A percentile compares a stretch with the other conserved stretches of the same genome.
These are phyloP conservation scores for Dromius quadrimaculatus DNA, from an alignment of 2,888 invertebrate genomes.

Conservation along the genomic window DNA sequence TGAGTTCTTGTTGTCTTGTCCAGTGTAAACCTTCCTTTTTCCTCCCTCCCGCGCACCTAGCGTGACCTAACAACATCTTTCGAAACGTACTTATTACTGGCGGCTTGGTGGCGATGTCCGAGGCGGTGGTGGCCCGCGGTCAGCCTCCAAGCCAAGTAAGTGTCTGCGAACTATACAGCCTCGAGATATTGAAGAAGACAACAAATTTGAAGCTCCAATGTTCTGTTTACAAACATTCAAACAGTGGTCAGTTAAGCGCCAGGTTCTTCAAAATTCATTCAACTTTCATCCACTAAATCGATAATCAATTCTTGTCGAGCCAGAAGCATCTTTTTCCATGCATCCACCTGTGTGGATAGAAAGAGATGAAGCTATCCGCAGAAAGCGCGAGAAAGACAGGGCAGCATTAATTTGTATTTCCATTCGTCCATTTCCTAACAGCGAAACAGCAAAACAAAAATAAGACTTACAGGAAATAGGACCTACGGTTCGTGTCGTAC, in stretches of 20 bases:
- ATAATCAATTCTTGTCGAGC: slow-evolving; percentile 18
- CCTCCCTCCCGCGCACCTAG: slow-evolving; percentile 8
- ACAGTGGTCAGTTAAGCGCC: background rate
- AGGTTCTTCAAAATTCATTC: background rate
- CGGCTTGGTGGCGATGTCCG: slow-evolving; percentile 32
- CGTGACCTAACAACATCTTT: slow-evolving; percentile 47
- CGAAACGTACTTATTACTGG: slow-evolving; percentile 48
- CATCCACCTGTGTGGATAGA: slow-evolving; percentile 18
- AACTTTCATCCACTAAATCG: slow-evolving; percentile 18
- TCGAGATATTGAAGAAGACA: background rate
- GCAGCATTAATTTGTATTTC: too few relatives aligned
- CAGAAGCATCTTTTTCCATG: slow-evolving; percentile 17
- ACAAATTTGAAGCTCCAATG: too few relatives aligned
- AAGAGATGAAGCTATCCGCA: background rate
- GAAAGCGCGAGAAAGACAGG: slow-evolving; percentile 1
- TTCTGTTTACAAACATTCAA: too few relatives aligned
- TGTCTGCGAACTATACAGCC: slow-evolving; percentile 13
- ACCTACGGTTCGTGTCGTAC: too few relatives aligned
- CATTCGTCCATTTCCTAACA: too few relatives aligned
- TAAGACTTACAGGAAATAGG: too few relatives aligned
- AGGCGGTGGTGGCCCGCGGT: slow-evolving; percentile 15
- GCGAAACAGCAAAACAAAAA: too few relatives aligned
- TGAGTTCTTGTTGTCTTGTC: too few relatives aligned
- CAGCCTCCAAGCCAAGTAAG: slow-evolving; percentile 18
- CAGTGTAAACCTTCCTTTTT: slow-evolving; percentile 2